Evolutionary conservation across 2,888 invertebrate species (phyloP), one percentile per base, ranked within the genome.

Genomic region (Thysanoteuthis rhombus): DNA sequence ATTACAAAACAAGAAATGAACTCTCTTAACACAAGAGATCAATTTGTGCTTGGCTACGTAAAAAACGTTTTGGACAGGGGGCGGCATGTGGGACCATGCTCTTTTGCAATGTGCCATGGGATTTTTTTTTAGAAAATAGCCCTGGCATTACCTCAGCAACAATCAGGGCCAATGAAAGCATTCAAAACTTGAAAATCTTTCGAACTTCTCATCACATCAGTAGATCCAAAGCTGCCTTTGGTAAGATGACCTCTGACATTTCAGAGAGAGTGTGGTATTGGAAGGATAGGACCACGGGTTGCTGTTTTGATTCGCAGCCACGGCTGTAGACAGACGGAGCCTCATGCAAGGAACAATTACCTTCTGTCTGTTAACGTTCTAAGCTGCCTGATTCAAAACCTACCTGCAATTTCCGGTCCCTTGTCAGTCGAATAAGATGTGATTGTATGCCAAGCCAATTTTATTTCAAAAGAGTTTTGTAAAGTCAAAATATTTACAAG

Each of bases 301-400:
- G 75, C n/a, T 75, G 75, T 75, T 75, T 75, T 75, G 75, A 36
- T 75, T 75, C 19, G 75, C 75, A 36, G 16, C n/a, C 75, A n/a
- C 19, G 16, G n/a, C 12, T 75, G 75, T n/a, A 75, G n/a, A 75
- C 75, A 10, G 16, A 75, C n/a, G 12, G n/a, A 75, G 75, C n/a
- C n/a, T n/a, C n/a, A 75, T 75, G 75, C 75, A 75, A 75, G 75
- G 75, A 75, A n/a, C 75, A 75, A n/a, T 75, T 75, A 75, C n/a
- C 25, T 2, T n/a, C 75, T 36, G 36, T 75, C 75, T 75, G n/a
- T 75, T 36, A 36, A 75, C n/a, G 16, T n/a, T 75, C 75, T 75
- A 75, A 75, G n/a, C 75, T n/a, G 75, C 75, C n/a, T n/a, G 12
- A 75, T 75, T 75, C 75, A 75, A 75, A 75, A 75, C n/a, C n/a